phyloP scores from a whole-genome alignment of 2,888 invertebrate species.

The Drosophila borealis region DNA sequence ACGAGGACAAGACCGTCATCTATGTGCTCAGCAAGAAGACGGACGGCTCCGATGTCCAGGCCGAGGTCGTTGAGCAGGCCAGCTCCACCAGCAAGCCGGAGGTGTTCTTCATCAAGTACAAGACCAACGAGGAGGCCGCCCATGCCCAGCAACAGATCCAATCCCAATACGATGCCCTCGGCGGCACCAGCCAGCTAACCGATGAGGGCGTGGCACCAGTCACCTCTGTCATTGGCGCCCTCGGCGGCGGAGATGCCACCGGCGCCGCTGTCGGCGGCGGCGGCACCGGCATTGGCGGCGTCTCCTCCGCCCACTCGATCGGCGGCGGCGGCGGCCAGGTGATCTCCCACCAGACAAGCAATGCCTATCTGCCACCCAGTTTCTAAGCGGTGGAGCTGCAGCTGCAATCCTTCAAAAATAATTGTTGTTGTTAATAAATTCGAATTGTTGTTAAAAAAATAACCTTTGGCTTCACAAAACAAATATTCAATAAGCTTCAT shows the following conservation, averaged over 20 bases:
- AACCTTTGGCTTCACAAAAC: conserved; percentile 8
- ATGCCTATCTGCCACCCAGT: conserved; percentile 83
- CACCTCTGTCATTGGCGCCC: conserved; percentile 83
- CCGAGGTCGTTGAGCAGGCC: conserved; percentile 81
- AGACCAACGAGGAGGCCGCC: conserved; percentile 84
- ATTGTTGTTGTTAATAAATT: conserved; percentile 54
- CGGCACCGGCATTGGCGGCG: conserved; percentile 41
- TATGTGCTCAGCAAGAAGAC: conserved; percentile 84
- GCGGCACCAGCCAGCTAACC: conserved; percentile 83
- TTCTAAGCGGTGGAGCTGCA: conserved; percentile 69
- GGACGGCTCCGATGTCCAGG: conserved; percentile 81
- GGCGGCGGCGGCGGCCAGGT: conserved; percentile 29
- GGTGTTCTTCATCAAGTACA: conserved; percentile 85
- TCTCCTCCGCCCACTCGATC: neutral
- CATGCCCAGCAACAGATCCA: conserved; percentile 85
- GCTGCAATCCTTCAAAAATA: conserved; percentile 6
- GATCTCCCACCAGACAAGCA: conserved; percentile 54
- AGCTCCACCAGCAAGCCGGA: conserved; percentile 84
- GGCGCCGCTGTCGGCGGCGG: conserved; percentile 48
- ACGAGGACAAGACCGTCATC: conserved; percentile 85
- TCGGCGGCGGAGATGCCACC: conserved; percentile 64
- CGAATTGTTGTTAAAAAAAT: conserved; percentile 43
- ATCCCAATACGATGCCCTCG: conserved; percentile 84
- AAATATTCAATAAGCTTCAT: conserved; percentile 17
- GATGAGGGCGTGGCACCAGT: conserved; percentile 84